A percentile compares a stretch with the other conserved stretches of the same genome.
phyloP scores from a whole-genome alignment of 1,140 invertebrate genomes.

The Musca domestica region DNA sequence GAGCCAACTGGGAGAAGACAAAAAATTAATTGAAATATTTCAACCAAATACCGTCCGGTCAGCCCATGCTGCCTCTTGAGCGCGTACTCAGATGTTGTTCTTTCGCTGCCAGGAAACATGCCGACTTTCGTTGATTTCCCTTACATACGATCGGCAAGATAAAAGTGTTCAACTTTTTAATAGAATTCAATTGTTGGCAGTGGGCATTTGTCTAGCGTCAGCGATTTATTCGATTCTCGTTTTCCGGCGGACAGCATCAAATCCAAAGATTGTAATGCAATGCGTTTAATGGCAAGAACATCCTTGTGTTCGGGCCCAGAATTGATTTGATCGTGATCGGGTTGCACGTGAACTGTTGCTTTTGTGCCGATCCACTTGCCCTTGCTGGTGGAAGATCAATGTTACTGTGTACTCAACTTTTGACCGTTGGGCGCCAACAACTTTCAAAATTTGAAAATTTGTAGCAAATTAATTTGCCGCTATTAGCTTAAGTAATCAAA shows the following conservation, averaged over 20 bases:
- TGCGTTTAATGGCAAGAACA: not conserved
- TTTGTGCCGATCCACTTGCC: not conserved
- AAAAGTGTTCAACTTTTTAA: not conserved
- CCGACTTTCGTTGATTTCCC: constrained; percentile 16
- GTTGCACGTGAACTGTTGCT: constrained; percentile 8
- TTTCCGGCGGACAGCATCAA: not conserved
- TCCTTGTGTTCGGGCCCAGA: not conserved
- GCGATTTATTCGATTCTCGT: constrained; percentile 18
- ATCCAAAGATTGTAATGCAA: not conserved
- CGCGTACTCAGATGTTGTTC: not conserved
- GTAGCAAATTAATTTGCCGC: constrained; percentile 14
- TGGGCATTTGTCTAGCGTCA: constrained; percentile 16
- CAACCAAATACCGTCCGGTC: constrained; percentile 30
- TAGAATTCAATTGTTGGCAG: constrained; percentile 16
- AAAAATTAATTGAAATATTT: constrained; percentile 55
- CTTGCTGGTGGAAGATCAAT: not conserved
- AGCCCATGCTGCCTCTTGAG: not conserved
- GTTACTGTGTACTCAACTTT: constrained; percentile 2
- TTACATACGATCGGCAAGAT: constrained; percentile 14
- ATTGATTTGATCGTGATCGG: constrained; percentile 21
- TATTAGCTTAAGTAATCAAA: constrained; percentile 9
- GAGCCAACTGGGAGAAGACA: not conserved
- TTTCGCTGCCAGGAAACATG: not conserved
- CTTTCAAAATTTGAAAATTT: constrained; percentile 19
- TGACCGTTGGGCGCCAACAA: constrained; percentile 17